Percentiles rank a stretch among this genome's conserved stretches.
Conservation (phyloP, 2,888 invertebrate species). For the Archaeoteleia sp. region DNA sequence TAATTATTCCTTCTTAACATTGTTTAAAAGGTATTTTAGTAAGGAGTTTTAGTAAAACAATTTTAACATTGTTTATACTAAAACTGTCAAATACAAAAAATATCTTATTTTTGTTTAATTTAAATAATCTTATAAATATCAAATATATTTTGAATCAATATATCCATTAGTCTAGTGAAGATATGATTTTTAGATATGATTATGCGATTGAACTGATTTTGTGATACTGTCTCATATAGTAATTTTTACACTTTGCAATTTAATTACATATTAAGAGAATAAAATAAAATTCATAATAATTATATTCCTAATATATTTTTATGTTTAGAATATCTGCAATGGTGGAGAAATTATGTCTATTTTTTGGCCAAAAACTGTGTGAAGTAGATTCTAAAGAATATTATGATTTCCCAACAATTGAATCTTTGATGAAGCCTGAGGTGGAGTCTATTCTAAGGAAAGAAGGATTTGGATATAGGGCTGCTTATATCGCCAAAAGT, state of each 20-base stretch:
- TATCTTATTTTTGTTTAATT: background rate
- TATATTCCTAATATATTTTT: conserved; percentile 27
- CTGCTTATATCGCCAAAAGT: conserved; percentile 88
- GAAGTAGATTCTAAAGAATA: conserved; percentile 80
- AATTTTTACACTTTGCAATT: no score
- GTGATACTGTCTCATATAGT: no score
- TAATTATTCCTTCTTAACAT: no score
- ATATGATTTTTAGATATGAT: no score
- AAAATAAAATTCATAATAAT: background rate
- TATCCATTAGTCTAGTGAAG: no score
- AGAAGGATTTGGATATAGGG: conserved; percentile 90
- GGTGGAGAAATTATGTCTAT: conserved; percentile 90
- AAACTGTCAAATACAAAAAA: conserved; percentile 12
- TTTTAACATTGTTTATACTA: no score
- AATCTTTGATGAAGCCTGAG: conserved; percentile 77
- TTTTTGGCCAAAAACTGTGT: conserved; percentile 88
- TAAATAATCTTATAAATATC: background rate
- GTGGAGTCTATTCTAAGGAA: conserved; percentile 84
- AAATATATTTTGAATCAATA: no score
- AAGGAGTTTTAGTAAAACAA: no score
- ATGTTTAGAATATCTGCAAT: conserved; percentile 87
- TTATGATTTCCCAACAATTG: conserved; percentile 88
- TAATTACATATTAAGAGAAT: no score
- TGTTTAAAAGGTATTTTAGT: no score
- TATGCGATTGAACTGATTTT: no score